phyloP scores from a whole-genome alignment of 1,140 invertebrate genomes.

The Drosophila bocqueti region DNA sequence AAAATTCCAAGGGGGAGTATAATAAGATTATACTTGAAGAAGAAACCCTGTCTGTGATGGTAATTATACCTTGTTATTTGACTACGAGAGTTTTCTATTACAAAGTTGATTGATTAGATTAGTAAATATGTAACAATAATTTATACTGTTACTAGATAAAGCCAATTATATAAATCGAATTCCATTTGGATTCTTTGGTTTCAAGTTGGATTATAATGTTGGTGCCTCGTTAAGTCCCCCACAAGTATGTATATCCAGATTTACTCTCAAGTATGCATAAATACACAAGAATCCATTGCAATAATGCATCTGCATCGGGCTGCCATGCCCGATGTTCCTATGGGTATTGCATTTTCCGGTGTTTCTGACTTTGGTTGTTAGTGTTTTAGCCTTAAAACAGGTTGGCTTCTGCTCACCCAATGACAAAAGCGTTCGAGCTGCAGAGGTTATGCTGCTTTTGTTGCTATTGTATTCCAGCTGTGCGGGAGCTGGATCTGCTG shows the following conservation, averaged over 20 bases:
- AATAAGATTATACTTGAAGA: neutral
- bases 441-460: slow-evolving; percentile 24
- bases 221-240: neutral
- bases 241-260: neutral
- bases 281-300: slow-evolving; percentile 18
- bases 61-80: slow-evolving; percentile 5
- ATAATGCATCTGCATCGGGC: slow-evolving; percentile 1
- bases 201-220: neutral
- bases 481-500: slow-evolving; percentile 25
- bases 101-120: neutral
- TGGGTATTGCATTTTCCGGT: neutral
- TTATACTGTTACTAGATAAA: too few relatives aligned
- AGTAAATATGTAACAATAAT: neutral
- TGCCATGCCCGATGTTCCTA: neutral
- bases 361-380: neutral
- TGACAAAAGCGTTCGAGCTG: slow-evolving; percentile 25
- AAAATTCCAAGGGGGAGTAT: neutral
- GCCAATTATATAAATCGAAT: neutral
- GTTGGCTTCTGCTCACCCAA: slow-evolving; percentile 6
- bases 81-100: too few relatives aligned
- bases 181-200: too few relatives aligned
- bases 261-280: neutral
- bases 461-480: slow-evolving; percentile 28
- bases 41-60: neutral
- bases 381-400: slow-evolving; percentile 12